Evolutionary conservation across 2,888 invertebrate species (phyloP), one percentile per base, ranked within the genome.

Genomic region (Tipula helvola): DNA sequence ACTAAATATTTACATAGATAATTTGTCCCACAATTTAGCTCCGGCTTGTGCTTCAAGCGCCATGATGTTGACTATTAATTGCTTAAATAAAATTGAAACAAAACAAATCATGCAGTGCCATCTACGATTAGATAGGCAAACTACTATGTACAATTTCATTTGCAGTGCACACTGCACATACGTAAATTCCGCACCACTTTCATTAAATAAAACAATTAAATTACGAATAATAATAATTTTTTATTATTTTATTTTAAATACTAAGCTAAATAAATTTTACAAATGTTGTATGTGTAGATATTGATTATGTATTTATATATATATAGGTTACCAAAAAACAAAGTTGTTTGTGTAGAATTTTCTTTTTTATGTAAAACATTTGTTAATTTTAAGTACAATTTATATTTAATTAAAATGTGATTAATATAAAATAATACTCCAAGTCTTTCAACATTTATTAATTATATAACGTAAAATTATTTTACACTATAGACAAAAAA

Each of bases 31-130:
- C 86, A 86, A 86, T 86, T 83, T 83, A 7, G 86, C 83, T 13
- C 86, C 86, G 13, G 86, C 86, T 44, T 83, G 42, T 83, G 28
- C 13, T 86, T 86, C 86, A 28, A 86, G 41, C 16, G 36, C 83
- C 86, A 86, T 86, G 4, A 28, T 71, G 71, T 71, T 71, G 12
- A 71, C 28, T 71, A 28, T 71, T 71, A 28, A 39, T 39, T 39
- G 3, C 2, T 39, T 5, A 7, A 57, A 71, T 13, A 71, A 28
- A 18, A 71, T 71, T 5, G 5, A 12, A 18, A 57, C 28, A 28
- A 71, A 71, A 18, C 71, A 10, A 44, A 44, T 44, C 7, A 57
- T 4, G 5, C n/a, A 4, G 12, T 71, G 28, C 71, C 71, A 71
- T 71, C 71, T 71, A 71, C 28, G 71, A 71, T 71, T 71, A 10